Percentiles rank a stretch among this genome's conserved stretches.
These are phyloP conservation scores for Echinarachnius parma DNA, from an alignment of 53 echinoderm and acorn worm genomes.

Conservation along the genomic window DNA sequence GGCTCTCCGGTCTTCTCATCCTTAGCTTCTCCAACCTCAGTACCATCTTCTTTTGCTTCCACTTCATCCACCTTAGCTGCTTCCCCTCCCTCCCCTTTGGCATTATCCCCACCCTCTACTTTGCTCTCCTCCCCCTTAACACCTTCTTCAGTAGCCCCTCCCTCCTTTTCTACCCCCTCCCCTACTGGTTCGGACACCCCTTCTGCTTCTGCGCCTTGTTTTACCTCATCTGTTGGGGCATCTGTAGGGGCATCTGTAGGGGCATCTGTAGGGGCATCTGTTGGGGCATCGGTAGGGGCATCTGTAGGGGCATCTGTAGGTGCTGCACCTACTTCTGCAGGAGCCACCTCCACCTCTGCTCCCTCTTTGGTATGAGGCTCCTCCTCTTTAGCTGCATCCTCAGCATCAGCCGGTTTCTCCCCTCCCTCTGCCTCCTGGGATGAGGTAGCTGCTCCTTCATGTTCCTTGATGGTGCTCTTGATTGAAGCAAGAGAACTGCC, in stretches of 20 bases:
- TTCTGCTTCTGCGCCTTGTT: not conserved
- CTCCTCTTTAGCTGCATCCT: constrained; percentile 6
- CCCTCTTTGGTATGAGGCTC: not conserved
- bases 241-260: no score
- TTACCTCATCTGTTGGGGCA: not conserved
- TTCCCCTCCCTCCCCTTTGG: not conserved
- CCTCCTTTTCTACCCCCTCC: not conserved
- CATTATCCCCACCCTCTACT: not conserved
- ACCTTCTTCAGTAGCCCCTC: constrained; percentile 3
- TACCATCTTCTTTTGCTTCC: constrained; percentile 4
- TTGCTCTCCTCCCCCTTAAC: constrained; percentile 6
- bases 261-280: no score
- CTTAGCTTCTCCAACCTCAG: constrained; percentile 9
- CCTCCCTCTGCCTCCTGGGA: constrained; percentile 19
- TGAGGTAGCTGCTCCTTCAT: constrained; percentile 6
- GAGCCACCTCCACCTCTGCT: constrained; percentile 7
- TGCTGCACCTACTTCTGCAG: not conserved
- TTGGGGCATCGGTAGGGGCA: not conserved
- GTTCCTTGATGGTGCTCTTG: constrained; percentile 15
- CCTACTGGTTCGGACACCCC: not conserved
- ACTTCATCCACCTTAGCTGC: constrained; percentile 16
- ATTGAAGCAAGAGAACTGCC: constrained; percentile 32
- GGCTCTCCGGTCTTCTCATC: not conserved
- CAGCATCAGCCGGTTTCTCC: constrained; percentile 17
- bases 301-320: not conserved